These are phyloP conservation scores for Globicephala melas DNA, from an alignment of 2,113 vertebrate species.

Conservation along the genomic window DNA sequence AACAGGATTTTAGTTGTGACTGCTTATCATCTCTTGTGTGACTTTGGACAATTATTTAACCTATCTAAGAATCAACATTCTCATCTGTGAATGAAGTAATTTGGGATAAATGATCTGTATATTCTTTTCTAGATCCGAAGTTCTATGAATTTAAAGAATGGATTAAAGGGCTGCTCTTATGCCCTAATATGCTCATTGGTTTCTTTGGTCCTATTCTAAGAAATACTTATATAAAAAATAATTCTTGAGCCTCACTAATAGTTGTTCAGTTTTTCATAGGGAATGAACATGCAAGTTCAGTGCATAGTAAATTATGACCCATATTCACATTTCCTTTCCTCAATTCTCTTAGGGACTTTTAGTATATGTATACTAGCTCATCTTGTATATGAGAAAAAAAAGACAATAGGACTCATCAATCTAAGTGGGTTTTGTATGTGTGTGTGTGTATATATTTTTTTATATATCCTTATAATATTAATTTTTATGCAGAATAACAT, in stretches of 20 bases:
- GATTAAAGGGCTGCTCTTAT: not conserved
- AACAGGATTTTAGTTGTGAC: not conserved
- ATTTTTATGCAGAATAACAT: not conserved
- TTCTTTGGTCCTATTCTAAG: not conserved
- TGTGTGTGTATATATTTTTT: not conserved
- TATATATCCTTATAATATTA: not conserved
- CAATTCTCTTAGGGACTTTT: not conserved
- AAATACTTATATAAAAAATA: not conserved
- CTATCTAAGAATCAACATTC: not conserved
- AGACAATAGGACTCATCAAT: not conserved
- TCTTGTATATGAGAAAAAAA: not conserved
- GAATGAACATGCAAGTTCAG: not conserved
- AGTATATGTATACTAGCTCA: not conserved
- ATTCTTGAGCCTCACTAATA: not conserved
- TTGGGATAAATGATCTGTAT: not conserved
- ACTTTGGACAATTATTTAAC: not conserved
- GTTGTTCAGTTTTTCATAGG: not conserved
- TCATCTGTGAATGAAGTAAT: not conserved
- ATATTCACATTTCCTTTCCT: not conserved
- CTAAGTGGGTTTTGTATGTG: not conserved
- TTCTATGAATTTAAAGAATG: not conserved
- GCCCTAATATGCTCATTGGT: not conserved
- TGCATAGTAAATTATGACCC: not conserved
- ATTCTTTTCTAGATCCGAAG: not conserved
- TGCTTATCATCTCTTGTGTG: not conserved